A percentile compares a stretch with the other conserved stretches of the same genome.
phyloP scores from a whole-genome alignment of 2,113 vertebrate genomes.

The Chascanopsetta lugubris region DNA sequence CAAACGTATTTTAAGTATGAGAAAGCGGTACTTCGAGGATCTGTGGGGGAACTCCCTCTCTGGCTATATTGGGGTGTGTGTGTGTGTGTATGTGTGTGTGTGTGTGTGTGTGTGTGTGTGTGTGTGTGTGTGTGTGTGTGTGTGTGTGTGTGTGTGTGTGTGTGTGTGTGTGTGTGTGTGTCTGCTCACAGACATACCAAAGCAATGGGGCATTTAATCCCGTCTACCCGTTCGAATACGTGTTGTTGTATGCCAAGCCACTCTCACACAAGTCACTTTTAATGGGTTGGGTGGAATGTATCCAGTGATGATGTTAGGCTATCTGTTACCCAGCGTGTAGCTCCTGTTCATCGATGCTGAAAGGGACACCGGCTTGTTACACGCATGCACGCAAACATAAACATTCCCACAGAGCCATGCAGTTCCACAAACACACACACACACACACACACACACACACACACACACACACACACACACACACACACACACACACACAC shows the following conservation, averaged over 20 bases:
- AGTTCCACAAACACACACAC: too few species aligned
- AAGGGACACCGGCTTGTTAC: constrained; percentile 24
- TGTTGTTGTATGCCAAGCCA: constrained; percentile 39
- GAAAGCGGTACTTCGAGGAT: constrained; percentile 43
- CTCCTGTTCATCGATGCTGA: constrained; percentile 42
- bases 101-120: constrained; percentile 15
- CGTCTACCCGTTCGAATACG: constrained; percentile 46
- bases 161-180: constrained; percentile 34
- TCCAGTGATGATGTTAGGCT: constrained; percentile 32
- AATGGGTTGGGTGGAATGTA: constrained; percentile 39
- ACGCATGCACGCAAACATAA: too few species aligned
- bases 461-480: too few species aligned
- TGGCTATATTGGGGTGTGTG: constrained; percentile 34
- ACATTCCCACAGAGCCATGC: too few species aligned
- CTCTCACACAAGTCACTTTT: constrained; percentile 28
- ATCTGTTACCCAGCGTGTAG: constrained; percentile 36
- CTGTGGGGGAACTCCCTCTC: constrained; percentile 64
- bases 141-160: constrained; percentile 19
- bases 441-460: too few species aligned
- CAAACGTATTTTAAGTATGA: constrained; percentile 46
- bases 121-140: constrained; percentile 32
- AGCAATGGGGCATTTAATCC: constrained; percentile 62
- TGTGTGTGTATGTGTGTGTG: constrained; percentile 1
- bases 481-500: too few species aligned
- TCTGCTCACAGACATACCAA: constrained; percentile 60